Conservation (phyloP, 1,140 invertebrate genomes). For the Micrasema longulum region DNA sequence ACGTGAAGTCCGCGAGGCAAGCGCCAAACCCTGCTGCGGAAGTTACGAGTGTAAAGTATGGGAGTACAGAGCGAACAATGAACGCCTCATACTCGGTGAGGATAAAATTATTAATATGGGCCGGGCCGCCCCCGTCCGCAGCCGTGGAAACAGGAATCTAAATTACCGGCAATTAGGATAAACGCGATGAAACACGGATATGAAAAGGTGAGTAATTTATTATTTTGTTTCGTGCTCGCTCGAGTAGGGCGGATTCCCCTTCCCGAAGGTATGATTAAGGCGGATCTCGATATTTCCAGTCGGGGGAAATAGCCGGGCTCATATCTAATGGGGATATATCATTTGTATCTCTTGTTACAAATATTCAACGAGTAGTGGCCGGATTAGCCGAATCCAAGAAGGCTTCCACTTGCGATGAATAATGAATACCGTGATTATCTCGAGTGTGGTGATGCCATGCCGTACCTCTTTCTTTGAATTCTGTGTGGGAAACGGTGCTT, state of each 20-base stretch:
- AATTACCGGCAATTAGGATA: constrained; percentile 51
- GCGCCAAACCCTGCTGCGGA: not conserved
- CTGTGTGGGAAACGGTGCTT: not conserved
- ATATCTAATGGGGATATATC: not conserved
- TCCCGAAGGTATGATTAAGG: not conserved
- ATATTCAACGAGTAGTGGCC: not conserved
- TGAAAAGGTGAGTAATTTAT: constrained; percentile 48
- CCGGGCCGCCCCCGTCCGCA: constrained; percentile 17
- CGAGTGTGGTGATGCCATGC: not conserved
- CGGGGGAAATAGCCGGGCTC: not conserved
- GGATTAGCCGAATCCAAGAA: not conserved
- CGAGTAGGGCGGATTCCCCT: constrained; percentile 20
- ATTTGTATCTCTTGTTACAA: not conserved
- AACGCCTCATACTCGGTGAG: constrained; percentile 23
- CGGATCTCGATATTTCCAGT: not conserved
- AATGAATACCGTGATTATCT: constrained; percentile 18
- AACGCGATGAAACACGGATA: constrained; percentile 53
- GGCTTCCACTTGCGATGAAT: not conserved
- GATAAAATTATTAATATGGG: constrained; percentile 34
- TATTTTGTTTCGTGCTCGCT: constrained; percentile 29
- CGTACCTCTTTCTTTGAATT: not conserved
- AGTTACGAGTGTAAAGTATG: constrained; percentile 12
- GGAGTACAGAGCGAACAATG: constrained; percentile 15
- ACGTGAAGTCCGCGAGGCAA: too few species aligned
- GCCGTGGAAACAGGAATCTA: constrained; percentile 44